Evolutionary conservation across 2,797 vertebrate species (phyloP), one percentile per base, ranked within the genome.

Genomic region (Merluccius polli): DNA sequence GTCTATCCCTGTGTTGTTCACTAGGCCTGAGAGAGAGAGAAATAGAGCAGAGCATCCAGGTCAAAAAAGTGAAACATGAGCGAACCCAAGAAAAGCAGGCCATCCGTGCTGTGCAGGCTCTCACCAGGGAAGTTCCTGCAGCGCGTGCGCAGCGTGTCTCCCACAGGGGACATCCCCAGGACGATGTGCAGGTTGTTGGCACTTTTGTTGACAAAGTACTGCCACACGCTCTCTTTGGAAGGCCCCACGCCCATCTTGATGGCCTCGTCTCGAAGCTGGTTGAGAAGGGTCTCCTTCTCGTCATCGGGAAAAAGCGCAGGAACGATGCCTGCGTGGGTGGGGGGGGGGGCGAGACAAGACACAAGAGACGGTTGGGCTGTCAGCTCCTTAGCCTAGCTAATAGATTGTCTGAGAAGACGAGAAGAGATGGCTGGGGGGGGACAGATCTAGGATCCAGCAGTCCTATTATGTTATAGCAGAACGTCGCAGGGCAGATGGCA

Each of bases 101-200:
- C n/a, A 0, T 4, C 36, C 10, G 36, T 38, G 36, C 36, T 38
- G 36, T 2, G 59, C 10, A 5, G 9, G 59, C 59, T 27, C 65
- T 82, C 85, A 99, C 98, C 98, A 95, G 97, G 98, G 76, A 99
- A 99, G 87, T 99, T 98, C 75, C 97, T 94, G 91, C 98, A 99
- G 83, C 97, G 95, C 0, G 91, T 97, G 88, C 96, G 94, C 81
- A 99, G 86, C 10, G 90, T 93, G 4, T 98, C 97, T 44, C 97
- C 98, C 5, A 95, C 96, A 0, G 97, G 97, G 8, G 98, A 99
- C 97, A 99, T 98, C 88, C 95, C 94, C 81, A 99, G 90, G 73
- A 99, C 94, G 18, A 99, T 93, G 83, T 99, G 97, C 68, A 99
- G 94, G 85, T 98, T 99, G 86, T 93, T 95, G 79, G 95, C 93